A percentile compares a stretch with the other conserved stretches of the same genome.
These are phyloP conservation scores for Aphidius ervi DNA, from an alignment of 1,140 invertebrate genomes.

Conservation along the genomic window DNA sequence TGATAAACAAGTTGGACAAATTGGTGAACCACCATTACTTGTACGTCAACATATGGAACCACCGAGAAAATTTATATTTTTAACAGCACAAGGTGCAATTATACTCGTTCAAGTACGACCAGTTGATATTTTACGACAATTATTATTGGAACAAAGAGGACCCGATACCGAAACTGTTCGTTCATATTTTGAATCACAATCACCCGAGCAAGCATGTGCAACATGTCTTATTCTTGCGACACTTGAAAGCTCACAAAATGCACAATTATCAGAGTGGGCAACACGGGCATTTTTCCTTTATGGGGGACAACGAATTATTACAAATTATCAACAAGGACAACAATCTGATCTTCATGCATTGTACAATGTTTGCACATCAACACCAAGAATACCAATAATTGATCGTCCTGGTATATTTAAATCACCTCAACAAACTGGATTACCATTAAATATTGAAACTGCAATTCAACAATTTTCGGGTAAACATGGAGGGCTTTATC, in stretches of 20 bases:
- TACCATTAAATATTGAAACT: conserved; percentile 35
- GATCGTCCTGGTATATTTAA: conserved; percentile 36
- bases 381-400: conserved; percentile 35
- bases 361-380: conserved; percentile 45
- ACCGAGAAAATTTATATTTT: conserved; percentile 74
- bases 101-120: conserved; percentile 79
- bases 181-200: conserved; percentile 79
- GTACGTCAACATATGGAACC: conserved; percentile 74
- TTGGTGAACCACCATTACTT: conserved; percentile 58
- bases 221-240: conserved; percentile 84
- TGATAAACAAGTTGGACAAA: conserved; percentile 42
- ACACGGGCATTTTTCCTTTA: conserved; percentile 89
- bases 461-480: conserved; percentile 67
- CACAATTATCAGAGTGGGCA: conserved; percentile 78
- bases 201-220: conserved; percentile 82
- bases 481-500: conserved; percentile 90
- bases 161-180: conserved; percentile 81
- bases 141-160: conserved; percentile 77
- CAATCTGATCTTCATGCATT: conserved; percentile 11
- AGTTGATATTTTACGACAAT: conserved; percentile 76
- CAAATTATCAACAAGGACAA: background rate
- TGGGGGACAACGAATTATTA: conserved; percentile 65
- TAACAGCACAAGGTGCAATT: conserved; percentile 84
- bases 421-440: conserved; percentile 29
- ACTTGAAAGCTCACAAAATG: conserved; percentile 62